Base-by-base conservation (phyloP, 1,140 invertebrate genomes). In the Caenorhabditis inopinata region DNA sequence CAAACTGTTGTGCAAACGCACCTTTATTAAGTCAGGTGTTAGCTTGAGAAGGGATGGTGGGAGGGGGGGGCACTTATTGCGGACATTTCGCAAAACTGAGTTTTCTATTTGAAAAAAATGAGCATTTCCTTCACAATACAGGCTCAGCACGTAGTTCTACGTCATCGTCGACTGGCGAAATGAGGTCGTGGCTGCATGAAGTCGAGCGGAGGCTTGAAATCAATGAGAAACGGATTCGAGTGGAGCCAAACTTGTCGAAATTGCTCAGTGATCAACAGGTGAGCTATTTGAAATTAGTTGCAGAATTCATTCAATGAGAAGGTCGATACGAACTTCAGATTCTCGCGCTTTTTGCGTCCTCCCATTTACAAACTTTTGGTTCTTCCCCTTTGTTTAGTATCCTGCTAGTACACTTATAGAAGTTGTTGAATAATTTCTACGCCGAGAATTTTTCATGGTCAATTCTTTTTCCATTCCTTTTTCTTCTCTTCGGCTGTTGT, bases 151-250 rank as follows among this genome's bases (percentile, higher is more conserved):
- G 58, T 16, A 68, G 58, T 68, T 68, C 58, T 18, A 68, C 58
- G 32, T 68, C 58, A 68, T 68, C 58, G 23, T 32, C 58, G 32
- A 68, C 58, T 9, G 58, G 58, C 9, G 58, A 68, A 42, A 68
- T 68, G 58, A 29, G 58, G 23, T 68, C 32, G n/a, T 68, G 58
- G 58, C 23, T 68, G 12, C 58, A 68, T 21, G 58, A 68, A 21
- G 58, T 68, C 58, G 58, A 68, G n/a, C 12, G 58, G 38, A 68
- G 58, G 38, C 58, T 68, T 12, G 58, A 68, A 68, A 68, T 68
- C 11, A 68, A 68, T 68, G 58, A 68, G 58, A 68, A 68, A 68
- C 58, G 58, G 58, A 68, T 68, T 68, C 58, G 58, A 68, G 58
- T 68, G n/a, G 58, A 68, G 58, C 58, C 58, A 68, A 68, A 68